Conservation (phyloP, 2,888 invertebrate species). For the Xestobium rufovillosum region DNA sequence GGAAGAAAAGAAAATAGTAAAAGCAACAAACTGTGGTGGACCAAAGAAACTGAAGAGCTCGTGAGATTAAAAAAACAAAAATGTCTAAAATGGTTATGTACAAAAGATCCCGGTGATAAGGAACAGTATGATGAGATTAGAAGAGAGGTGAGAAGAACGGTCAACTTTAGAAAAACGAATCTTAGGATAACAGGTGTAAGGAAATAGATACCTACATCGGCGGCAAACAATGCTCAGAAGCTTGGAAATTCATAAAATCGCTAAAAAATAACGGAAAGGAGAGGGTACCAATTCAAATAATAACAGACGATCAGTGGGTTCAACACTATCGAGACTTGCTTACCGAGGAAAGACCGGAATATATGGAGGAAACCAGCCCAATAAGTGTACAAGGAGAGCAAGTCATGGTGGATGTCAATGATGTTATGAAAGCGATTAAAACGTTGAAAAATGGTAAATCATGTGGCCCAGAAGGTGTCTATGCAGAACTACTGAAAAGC, state of each 20-base stretch:
- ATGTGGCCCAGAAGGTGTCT: slow-evolving; percentile 10
- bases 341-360: slow-evolving; percentile 6
- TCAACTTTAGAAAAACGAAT: slow-evolving; percentile 1
- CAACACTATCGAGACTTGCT: slow-evolving; percentile 7
- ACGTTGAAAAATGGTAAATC: slow-evolving; percentile 10
- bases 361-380: slow-evolving; percentile 3
- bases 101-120: slow-evolving; percentile 4
- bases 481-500: slow-evolving; percentile 10
- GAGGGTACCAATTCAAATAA: slow-evolving; percentile 2
- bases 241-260: neutral
- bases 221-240: too few relatives aligned
- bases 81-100: slow-evolving; percentile 1
- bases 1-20: neutral
- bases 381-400: slow-evolving; percentile 7
- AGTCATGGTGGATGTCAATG: slow-evolving; percentile 6
- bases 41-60: neutral
- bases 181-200: slow-evolving; percentile 4
- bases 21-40: slow-evolving; percentile 1
- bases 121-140: neutral
- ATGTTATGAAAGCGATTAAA: slow-evolving; percentile 4
- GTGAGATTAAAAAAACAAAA: neutral
- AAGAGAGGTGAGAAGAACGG: slow-evolving; percentile 1
- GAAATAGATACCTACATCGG: neutral
- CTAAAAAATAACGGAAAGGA: slow-evolving; percentile 6
- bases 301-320: slow-evolving; percentile 4